Evolutionary conservation across 2,113 vertebrate genomes (phyloP), one percentile per base, ranked within the genome.

Genomic region (Poecile atricapillus): DNA sequence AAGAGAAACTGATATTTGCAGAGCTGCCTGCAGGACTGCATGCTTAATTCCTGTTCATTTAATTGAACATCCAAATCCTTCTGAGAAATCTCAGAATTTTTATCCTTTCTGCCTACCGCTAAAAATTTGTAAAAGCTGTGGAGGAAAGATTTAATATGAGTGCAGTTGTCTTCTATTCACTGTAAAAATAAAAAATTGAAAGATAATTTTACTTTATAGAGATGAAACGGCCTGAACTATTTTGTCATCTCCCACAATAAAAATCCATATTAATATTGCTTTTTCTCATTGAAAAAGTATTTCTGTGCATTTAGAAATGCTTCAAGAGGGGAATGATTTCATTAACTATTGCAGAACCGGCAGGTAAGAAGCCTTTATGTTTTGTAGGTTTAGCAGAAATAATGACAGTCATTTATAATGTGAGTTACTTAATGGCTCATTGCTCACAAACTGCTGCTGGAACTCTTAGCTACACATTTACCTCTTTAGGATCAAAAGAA

Each of bases 1-100:
- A 73, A 80, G 74, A 87, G 87, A 93, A 89, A 89, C n/a, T 79
- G 89, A 3, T 93, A 58, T 96, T 95, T 95, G 89, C 87, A 94
- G 93, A 89, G 84, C 84, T 94, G 94, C 87, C 93, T 93, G 39
- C 81, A 95, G 93, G 78, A 93, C 59, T 69, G 87, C 46, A 18
- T 65, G 16, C 43, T 85, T 94, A 91, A 94, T 95, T 95, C 89
- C 70, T 19, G 15, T 47, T 93, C 93, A 69, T 79, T 95, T 93
- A 89, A 82, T 76, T 87, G 93, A 92, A 80, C 83, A 85, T 82
- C 69, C 58, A 78, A 73, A 79, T 87, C 49, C 70, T 82, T 87
- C 62, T 58, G 74, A 82, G 91, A 92, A 76, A 87, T 59, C 49
- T 75, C 84, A 85, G 20, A 20, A 20, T 76, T 94, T 87, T 95